Conservation (phyloP, 2,113 vertebrate species). For the Arizona elegans region DNA sequence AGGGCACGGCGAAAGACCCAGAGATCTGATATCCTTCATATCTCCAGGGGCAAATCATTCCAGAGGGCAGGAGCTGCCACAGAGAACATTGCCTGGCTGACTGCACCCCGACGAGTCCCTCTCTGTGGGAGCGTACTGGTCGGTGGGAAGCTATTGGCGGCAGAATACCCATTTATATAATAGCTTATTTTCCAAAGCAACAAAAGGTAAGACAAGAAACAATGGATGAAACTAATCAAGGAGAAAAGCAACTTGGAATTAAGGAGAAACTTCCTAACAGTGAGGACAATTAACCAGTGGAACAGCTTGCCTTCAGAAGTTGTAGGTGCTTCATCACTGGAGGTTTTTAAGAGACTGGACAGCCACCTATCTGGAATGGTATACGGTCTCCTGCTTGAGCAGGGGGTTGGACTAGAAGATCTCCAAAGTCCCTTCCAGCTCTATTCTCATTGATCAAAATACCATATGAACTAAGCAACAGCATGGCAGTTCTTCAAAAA, state of each 20-base stretch:
- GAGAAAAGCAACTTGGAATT: neutral
- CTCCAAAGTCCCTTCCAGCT: neutral
- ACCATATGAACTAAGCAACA: neutral
- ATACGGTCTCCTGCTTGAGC: neutral
- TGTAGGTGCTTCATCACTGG: neutral
- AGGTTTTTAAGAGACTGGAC: neutral
- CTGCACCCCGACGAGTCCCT: too few species aligned
- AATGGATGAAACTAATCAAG: neutral
- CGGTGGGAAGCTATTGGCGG: too few species aligned
- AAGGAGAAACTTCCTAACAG: neutral
- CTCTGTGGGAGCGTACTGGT: too few species aligned
- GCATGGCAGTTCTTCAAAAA: neutral
- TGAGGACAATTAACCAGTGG: neutral
- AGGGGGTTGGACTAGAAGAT: neutral
- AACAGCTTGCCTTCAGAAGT: neutral
- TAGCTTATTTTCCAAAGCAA: neutral
- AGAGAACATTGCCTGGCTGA: too few species aligned
- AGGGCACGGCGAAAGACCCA: too few species aligned
- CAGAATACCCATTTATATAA: too few species aligned
- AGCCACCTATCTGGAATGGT: neutral
- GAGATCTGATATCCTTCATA: too few species aligned
- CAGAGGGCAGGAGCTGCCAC: too few species aligned
- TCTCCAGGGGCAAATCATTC: too few species aligned
- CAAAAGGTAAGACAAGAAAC: neutral
- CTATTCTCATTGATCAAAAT: neutral